phyloP scores from a whole-genome alignment of 1,140 invertebrate species.

The Drosophila bocqueti region DNA sequence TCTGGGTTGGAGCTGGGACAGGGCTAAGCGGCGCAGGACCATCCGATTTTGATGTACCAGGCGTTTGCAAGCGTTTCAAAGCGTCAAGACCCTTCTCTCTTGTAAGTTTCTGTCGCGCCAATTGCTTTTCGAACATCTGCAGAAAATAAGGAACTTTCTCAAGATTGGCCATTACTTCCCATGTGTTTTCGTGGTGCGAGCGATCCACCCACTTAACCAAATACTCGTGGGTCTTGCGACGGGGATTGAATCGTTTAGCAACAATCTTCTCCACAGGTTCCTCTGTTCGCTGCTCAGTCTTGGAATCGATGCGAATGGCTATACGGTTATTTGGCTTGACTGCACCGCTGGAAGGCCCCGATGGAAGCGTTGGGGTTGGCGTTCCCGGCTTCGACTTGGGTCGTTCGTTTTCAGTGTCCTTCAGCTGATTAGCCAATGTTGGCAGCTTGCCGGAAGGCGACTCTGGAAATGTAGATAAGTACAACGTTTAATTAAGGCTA shows the following conservation, averaged over 20 bases:
- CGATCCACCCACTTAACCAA: conserved; percentile 93
- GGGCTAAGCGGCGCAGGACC: conserved; percentile 45
- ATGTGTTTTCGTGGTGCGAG: conserved; percentile 90
- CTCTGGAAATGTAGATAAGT: conserved; percentile 31
- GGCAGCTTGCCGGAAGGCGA: conserved; percentile 56
- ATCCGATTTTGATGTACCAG: conserved; percentile 21
- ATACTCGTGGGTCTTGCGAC: conserved; percentile 91
- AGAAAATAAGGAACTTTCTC: conserved; percentile 90
- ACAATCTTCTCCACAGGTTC: conserved; percentile 90
- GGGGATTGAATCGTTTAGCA: conserved; percentile 92
- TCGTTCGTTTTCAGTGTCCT: conserved; percentile 72
- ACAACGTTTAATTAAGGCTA: background rate
- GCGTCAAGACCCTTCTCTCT: conserved; percentile 85
- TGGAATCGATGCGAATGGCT: conserved; percentile 74
- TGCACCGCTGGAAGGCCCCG: conserved; percentile 13
- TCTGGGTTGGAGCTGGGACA: conserved; percentile 35
- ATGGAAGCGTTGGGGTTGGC: conserved; percentile 41
- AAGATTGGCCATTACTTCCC: conserved; percentile 91
- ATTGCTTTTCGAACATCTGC: conserved; percentile 92
- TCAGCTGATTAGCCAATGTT: conserved; percentile 56
- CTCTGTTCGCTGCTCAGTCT: conserved; percentile 76
- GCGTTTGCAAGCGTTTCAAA: conserved; percentile 83
- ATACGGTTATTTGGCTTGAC: conserved; percentile 69
- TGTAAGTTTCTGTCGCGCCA: conserved; percentile 90
- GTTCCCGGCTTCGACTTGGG: conserved; percentile 66